Percentiles rank a stretch among this genome's conserved stretches.
phyloP scores from a whole-genome alignment of 2,797 vertebrate species.

The Myripristis murdjan region DNA sequence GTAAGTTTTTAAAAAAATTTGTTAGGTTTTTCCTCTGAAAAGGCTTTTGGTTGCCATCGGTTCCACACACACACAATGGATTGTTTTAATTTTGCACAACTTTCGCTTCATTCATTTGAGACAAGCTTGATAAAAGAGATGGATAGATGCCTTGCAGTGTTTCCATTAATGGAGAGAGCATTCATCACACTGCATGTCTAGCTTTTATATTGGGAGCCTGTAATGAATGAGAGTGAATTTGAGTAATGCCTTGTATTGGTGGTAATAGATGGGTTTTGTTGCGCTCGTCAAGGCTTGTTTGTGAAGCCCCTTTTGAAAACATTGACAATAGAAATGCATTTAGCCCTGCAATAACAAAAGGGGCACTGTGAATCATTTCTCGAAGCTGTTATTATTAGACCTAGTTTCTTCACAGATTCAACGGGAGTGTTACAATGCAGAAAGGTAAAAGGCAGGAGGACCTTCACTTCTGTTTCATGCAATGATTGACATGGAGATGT shows the following conservation, averaged over 20 bases:
- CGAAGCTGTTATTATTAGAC: constrained; percentile 77
- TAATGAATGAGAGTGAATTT: constrained; percentile 85
- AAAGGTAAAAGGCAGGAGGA: constrained; percentile 70
- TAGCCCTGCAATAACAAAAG: constrained; percentile 79
- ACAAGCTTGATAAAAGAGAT: constrained; percentile 85
- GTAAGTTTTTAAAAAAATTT: constrained; percentile 67
- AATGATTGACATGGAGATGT: constrained; percentile 79
- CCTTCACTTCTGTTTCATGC: constrained; percentile 62
- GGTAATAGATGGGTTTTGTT: constrained; percentile 87
- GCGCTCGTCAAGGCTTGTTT: constrained; percentile 84
- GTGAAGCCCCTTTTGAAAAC: constrained; percentile 80
- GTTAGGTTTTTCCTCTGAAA: constrained; percentile 39
- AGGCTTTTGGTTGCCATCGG: constrained; percentile 46
- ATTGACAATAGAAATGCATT: constrained; percentile 82
- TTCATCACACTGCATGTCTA: constrained; percentile 84
- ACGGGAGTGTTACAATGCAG: constrained; percentile 43
- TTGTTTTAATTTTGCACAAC: constrained; percentile 85
- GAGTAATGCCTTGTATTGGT: constrained; percentile 83
- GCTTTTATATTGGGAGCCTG: constrained; percentile 82
- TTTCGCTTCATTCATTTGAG: constrained; percentile 84
- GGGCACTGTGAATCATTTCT: constrained; percentile 75
- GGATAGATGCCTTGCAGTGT: constrained; percentile 86
- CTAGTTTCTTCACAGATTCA: constrained; percentile 52
- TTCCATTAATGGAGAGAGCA: constrained; percentile 86
- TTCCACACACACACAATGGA: constrained; percentile 76